Percentiles rank a stretch among this genome's conserved stretches.
Conservation (phyloP, 2,888 invertebrate species). For the Nasonia oneida region DNA sequence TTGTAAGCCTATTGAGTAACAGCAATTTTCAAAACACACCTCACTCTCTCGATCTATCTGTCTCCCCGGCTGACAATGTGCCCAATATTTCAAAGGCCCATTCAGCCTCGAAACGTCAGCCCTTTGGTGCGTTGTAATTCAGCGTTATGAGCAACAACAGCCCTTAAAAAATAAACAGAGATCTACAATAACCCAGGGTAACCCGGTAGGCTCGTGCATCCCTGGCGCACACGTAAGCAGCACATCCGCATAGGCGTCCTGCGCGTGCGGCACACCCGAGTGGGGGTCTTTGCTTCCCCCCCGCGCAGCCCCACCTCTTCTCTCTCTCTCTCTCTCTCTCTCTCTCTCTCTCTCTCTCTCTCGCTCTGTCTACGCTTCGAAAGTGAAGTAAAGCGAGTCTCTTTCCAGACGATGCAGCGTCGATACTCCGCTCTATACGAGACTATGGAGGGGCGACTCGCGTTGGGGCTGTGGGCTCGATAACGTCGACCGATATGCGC, state of each 20-base stretch:
- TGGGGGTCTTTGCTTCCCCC: neutral
- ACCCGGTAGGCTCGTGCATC: neutral
- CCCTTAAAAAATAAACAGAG: neutral
- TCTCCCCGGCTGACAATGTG: too few species aligned
- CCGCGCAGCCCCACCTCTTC: neutral
- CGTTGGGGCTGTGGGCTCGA: too few species aligned
- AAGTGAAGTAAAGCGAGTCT: neutral
- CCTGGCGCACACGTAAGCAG: neutral
- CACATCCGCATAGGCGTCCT: neutral
- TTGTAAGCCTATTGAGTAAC: too few species aligned
- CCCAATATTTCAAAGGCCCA: too few species aligned
- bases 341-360: neutral
- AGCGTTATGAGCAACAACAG: too few species aligned
- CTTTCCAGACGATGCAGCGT: neutral
- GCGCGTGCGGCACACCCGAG: constrained; percentile 5
- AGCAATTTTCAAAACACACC: too few species aligned
- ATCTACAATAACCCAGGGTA: neutral
- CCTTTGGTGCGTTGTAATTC: too few species aligned
- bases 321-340: neutral
- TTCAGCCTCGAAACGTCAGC: too few species aligned
- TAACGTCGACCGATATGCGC: too few species aligned
- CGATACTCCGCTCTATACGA: too few species aligned
- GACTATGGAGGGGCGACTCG: too few species aligned
- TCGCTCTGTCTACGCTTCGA: neutral
- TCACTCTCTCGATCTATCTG: too few species aligned